phyloP scores from a whole-genome alignment of 2,113 vertebrate species.

The Rhadina sibilatrix region DNA sequence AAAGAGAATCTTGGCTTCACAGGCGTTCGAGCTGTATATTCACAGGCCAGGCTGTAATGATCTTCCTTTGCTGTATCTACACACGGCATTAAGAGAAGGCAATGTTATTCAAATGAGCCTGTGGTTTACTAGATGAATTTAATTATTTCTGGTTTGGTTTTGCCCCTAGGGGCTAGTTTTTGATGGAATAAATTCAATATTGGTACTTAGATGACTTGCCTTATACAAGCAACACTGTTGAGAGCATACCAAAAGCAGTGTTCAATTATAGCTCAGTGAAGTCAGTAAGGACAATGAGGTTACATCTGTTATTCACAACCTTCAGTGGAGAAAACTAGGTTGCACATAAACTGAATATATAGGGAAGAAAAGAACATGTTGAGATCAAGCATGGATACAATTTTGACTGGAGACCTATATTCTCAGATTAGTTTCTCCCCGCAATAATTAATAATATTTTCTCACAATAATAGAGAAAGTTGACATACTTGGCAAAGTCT shows the following conservation, averaged over 20 bases:
- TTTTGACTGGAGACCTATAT: neutral
- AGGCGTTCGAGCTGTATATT: accelerated
- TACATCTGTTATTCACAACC: constrained; percentile 60
- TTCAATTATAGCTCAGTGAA: constrained; percentile 69
- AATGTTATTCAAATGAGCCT: constrained; percentile 59
- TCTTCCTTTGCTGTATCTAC: constrained; percentile 37
- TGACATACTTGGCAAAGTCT: neutral
- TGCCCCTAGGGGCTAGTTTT: constrained; percentile 48
- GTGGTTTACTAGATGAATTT: constrained; percentile 60
- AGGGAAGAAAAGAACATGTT: neutral
- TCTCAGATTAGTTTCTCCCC: neutral
- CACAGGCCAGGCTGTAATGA: constrained; percentile 31
- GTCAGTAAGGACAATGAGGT: constrained; percentile 65
- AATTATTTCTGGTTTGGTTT: constrained; percentile 65
- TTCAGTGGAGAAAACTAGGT: constrained; percentile 58
- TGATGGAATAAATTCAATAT: constrained; percentile 70
- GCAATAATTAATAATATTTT: neutral
- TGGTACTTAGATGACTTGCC: constrained; percentile 63
- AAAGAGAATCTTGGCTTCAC: constrained; percentile 7
- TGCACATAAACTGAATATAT: constrained; percentile 8
- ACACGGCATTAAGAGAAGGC: constrained; percentile 28
- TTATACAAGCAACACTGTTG: constrained; percentile 43
- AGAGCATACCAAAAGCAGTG: constrained; percentile 38
- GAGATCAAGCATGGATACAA: neutral
- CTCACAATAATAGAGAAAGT: neutral